These are phyloP conservation scores for Dynastes tityus DNA, from an alignment of 2,888 invertebrate species.

Conservation along the genomic window DNA sequence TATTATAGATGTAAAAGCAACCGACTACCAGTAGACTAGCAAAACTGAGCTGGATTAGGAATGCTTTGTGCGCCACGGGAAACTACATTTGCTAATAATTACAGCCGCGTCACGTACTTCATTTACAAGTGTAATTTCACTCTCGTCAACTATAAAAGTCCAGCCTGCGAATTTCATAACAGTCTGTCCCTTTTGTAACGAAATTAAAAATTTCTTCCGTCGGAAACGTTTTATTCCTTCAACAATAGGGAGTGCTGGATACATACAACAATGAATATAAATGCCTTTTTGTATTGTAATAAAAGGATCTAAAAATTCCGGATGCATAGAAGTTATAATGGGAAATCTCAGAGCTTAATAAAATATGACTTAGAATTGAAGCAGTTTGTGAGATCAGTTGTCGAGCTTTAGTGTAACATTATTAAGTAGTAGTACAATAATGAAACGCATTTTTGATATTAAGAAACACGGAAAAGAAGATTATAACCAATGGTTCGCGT, in stretches of 20 bases:
- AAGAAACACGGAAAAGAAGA: not conserved
- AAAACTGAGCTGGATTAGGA: constrained; percentile 35
- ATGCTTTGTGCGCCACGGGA: constrained; percentile 31
- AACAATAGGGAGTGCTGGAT: constrained; percentile 20
- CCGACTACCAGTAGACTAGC: not conserved
- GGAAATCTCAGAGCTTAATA: constrained; percentile 20
- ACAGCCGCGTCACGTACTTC: constrained; percentile 46
- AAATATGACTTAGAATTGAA: not conserved
- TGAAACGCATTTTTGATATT: too few relatives aligned
- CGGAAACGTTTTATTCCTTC: constrained; percentile 36
- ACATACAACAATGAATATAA: constrained; percentile 36
- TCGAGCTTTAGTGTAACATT: too few relatives aligned
- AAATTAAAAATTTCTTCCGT: constrained; percentile 35
- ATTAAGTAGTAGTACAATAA: too few relatives aligned
- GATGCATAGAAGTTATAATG: constrained; percentile 4
- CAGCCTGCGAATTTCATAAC: constrained; percentile 47
- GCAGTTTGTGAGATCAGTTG: too few relatives aligned
- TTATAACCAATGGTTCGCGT: not conserved
- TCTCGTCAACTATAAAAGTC: constrained; percentile 45
- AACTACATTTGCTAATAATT: constrained; percentile 48
- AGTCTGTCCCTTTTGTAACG: constrained; percentile 22
- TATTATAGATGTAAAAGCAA: constrained; percentile 35
- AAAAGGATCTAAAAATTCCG: constrained; percentile 44
- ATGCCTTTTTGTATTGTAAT: constrained; percentile 20
- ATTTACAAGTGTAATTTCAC: constrained; percentile 49